Base-by-base conservation (phyloP, 2,797 vertebrate genomes). In the Perodicticus potto region DNA sequence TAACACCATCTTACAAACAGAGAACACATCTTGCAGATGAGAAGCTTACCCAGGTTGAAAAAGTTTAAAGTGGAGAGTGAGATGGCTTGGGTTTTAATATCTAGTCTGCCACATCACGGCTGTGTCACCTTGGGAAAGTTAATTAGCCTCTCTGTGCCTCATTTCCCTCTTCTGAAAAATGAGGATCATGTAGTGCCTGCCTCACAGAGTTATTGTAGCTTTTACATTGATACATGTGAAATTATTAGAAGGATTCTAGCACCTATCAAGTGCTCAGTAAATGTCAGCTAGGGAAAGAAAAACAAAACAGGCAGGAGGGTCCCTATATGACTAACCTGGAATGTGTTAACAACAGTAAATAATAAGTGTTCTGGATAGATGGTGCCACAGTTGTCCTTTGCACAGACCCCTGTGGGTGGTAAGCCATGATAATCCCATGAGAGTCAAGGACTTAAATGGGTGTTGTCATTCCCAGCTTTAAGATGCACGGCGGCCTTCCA, bases 101-200 rank as follows among this genome's bases (percentile, higher is more conserved):
- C 40, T 57, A 0, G 63, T 45, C 45, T 84, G 37, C 55, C 20
- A 23, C 70, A 53, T 93, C 55, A 77, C 37, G 59, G 63, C 49
- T 90, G n/a, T 86, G 74, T 83, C 88, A 91, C 23, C n/a, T n/a
- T 80, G 45, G 57, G 13, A 45, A 84, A 59, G 45, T 93, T 59
- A 69, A 61, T 65, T 76, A 57, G 22, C 65, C 73, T 96, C 67
- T 84, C 67, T 97, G 84, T 96, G 89, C 92, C 78, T 84, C 63
- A 2, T 17, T 96, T 87, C 45, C 85, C 59, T 76, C 76, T 82
- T 87, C 76, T 72, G 69, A 70, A 85, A 88, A 49, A 25, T 53
- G 59, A 87, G n/a, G 27, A 17, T 84, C 20, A 17, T 22, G 20
- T 16, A 45, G 8, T 43, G 40, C 40, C 89, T 91, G 10, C 55